phyloP scores from a whole-genome alignment of 2,113 vertebrate species.

The Hylia prasina region DNA sequence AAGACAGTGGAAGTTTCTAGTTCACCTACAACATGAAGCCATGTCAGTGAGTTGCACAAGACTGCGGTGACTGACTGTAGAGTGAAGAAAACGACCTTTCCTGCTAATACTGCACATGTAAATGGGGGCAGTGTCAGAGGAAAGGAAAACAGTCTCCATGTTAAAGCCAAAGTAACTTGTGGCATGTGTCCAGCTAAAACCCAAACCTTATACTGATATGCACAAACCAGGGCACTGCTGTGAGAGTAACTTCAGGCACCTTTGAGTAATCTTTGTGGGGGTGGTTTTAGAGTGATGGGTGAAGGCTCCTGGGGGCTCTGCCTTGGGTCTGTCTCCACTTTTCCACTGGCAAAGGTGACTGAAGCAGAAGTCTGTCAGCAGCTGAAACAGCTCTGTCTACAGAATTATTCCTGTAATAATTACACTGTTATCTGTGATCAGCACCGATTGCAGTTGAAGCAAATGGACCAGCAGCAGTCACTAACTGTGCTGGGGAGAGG shows the following conservation, averaged over 20 bases:
- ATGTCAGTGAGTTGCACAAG: neutral
- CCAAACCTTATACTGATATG: neutral
- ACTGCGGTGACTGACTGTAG: neutral
- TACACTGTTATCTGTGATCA: neutral
- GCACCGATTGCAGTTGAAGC: neutral
- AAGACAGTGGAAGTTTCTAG: neutral
- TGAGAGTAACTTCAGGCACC: neutral
- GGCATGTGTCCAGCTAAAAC: neutral
- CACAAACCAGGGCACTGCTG: neutral
- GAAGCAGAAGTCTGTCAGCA: neutral
- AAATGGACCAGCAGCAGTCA: neutral
- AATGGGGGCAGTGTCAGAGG: neutral
- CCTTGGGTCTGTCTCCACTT: neutral
- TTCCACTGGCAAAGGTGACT: neutral
- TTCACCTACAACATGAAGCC: neutral
- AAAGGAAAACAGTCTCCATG: neutral
- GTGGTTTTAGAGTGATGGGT: neutral
- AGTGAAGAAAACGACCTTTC: neutral
- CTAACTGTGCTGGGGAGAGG: neutral
- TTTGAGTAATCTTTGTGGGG: neutral
- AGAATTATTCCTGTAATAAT: neutral
- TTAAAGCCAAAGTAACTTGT: neutral
- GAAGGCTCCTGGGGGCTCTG: neutral
- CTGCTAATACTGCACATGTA: neutral
- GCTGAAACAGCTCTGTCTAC: neutral